Percentiles rank a stretch among this genome's conserved stretches.
Evolutionary conservation across 2,113 vertebrate genomes (phyloP).

Genomic region (Chionis minor): DNA sequence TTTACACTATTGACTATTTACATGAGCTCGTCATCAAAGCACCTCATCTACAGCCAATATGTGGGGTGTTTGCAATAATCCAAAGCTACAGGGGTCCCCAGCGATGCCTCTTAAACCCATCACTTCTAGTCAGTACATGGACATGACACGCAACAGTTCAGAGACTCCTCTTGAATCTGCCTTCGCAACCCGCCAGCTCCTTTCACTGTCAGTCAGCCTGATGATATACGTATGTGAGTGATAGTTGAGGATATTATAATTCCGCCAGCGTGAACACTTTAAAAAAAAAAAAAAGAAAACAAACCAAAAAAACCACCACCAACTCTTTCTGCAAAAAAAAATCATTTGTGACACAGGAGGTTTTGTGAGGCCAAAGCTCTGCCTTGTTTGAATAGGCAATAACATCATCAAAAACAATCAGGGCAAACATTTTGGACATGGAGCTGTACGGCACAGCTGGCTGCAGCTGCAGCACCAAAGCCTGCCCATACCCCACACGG

Average conservation of each 20-base stretch:
- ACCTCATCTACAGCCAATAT: not conserved
- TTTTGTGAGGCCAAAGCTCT: not conserved
- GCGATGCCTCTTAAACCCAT: not conserved
- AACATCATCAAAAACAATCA: not conserved
- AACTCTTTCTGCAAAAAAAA: not conserved
- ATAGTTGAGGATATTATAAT: fast-evolving
- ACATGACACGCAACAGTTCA: fast-evolving
- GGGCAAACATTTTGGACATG: not conserved
- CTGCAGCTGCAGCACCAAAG: constrained; percentile 7
- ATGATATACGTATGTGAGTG: not conserved
- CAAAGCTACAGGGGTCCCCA: not conserved
- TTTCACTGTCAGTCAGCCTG: not conserved
- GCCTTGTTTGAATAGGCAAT: not conserved
- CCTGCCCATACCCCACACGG: fast-evolving
- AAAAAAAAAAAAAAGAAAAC: not conserved
- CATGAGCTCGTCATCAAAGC: not conserved
- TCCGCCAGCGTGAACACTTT: not conserved
- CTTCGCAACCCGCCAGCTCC: not conserved
- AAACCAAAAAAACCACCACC: not conserved
- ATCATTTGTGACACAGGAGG: not conserved
- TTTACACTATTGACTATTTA: not conserved
- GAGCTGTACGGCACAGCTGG: not conserved
- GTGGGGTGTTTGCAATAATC: not conserved
- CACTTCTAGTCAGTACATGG: not conserved
- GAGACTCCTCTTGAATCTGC: not conserved